phyloP scores from a whole-genome alignment of 1,140 invertebrate genomes.

The Ceratina calcarata region DNA sequence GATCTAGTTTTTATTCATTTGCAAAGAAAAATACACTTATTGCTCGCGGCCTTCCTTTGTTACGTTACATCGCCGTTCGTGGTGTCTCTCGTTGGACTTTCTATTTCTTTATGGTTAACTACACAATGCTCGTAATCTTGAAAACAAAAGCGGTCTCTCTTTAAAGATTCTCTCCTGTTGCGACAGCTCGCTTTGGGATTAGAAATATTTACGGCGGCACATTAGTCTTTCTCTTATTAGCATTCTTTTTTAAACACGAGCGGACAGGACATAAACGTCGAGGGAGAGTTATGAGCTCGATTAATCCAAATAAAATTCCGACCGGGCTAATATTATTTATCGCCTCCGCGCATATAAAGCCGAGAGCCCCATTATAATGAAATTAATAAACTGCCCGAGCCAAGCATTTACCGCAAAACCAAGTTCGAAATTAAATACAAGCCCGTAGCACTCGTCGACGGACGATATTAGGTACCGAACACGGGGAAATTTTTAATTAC shows the following conservation, averaged over 20 bases:
- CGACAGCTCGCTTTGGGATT: no score
- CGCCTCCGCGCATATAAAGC: background rate
- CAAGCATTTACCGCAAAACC: background rate
- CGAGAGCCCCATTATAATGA: conserved; percentile 20
- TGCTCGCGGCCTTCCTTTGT: no score
- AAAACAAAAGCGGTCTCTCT: no score
- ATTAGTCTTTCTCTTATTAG: no score
- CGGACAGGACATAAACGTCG: background rate
- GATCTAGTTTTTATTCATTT: conserved; percentile 37
- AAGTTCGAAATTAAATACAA: background rate
- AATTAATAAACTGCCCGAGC: conserved; percentile 14
- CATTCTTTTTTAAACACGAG: no score
- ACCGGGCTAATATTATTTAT: conserved; percentile 24
- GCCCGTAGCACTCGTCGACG: no score
- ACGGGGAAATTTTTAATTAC: conserved; percentile 63
- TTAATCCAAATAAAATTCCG: conserved; percentile 14
- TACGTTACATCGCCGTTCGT: no score
- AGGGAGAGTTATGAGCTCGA: conserved; percentile 13
- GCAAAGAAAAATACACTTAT: background rate
- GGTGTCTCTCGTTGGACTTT: no score
- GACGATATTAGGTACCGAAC: background rate
- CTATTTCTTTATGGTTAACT: no score
- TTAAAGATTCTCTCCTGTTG: no score
- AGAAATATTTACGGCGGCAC: no score
- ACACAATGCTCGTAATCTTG: no score